Conservation (phyloP, 1,140 invertebrate species). For the Stegodyphus dumicola region DNA sequence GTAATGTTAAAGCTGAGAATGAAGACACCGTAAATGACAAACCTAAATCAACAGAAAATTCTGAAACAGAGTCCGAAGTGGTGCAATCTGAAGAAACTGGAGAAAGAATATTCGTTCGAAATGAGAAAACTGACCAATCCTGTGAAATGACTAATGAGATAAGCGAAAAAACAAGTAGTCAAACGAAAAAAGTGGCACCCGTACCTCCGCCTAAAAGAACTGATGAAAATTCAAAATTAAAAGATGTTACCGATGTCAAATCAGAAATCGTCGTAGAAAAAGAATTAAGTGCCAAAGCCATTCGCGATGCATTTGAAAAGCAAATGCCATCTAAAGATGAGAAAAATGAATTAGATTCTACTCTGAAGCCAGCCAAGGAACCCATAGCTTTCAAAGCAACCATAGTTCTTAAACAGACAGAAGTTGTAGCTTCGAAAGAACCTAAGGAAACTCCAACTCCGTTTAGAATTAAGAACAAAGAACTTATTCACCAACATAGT, state of each 20-base stretch:
- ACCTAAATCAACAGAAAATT: not conserved
- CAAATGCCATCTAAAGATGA: slow-evolving; percentile 21
- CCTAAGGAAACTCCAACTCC: slow-evolving; percentile 6
- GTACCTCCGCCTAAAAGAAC: slow-evolving; percentile 34
- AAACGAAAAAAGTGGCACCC: slow-evolving; percentile 36
- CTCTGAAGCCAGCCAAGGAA: slow-evolving; percentile 15
- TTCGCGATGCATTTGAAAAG: slow-evolving; percentile 33
- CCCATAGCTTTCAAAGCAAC: slow-evolving; percentile 54
- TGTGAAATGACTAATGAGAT: not conserved
- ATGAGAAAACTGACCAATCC: slow-evolving; percentile 1
- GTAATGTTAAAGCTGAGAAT: not conserved
- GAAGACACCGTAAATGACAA: not conserved
- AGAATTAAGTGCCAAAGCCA: slow-evolving; percentile 26
- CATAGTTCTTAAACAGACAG: slow-evolving; percentile 52
- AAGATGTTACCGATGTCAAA: not conserved
- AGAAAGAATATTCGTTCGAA: slow-evolving; percentile 35
- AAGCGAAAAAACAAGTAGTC: not conserved
- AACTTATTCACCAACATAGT: slow-evolving; percentile 53
- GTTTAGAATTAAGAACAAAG: slow-evolving; percentile 54
- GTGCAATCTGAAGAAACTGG: slow-evolving; percentile 50
- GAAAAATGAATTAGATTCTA: not conserved
- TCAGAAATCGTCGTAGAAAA: not conserved
- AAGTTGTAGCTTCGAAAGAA: slow-evolving; percentile 34
- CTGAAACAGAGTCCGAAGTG: slow-evolving; percentile 11
- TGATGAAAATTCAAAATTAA: not conserved